Conservation (phyloP, 2,113 vertebrate species). For the Okapia johnstoni region DNA sequence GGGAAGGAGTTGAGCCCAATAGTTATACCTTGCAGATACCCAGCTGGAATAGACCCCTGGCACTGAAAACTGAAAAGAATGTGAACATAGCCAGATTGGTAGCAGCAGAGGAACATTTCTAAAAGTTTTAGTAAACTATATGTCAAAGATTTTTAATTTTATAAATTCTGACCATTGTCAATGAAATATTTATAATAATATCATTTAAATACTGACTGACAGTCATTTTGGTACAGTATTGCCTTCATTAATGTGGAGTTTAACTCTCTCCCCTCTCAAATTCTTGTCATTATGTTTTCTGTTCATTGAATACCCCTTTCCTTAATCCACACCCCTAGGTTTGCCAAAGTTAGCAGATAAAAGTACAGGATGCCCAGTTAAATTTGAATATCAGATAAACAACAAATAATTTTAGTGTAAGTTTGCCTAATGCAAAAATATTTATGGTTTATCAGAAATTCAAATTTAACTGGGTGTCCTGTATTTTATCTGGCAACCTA, state of each 20-base stretch:
- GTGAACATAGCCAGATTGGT: background rate
- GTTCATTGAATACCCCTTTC: background rate
- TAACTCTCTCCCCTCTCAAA: background rate
- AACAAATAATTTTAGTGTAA: background rate
- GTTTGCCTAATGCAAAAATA: background rate
- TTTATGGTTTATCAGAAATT: background rate
- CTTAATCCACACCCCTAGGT: background rate
- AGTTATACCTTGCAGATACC: background rate
- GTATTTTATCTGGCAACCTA: background rate
- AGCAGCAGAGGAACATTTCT: background rate
- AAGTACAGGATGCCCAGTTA: background rate
- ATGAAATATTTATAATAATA: background rate
- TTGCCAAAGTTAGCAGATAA: background rate
- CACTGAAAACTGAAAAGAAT: background rate
- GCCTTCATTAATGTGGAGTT: background rate
- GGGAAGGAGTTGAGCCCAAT: background rate
- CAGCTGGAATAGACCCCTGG: background rate
- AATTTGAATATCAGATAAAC: background rate
- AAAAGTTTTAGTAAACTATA: background rate
- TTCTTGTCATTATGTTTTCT: background rate
- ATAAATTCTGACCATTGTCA: background rate
- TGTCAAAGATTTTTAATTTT: background rate
- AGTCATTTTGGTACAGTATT: background rate
- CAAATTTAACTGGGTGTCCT: background rate
- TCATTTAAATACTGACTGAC: background rate